Percentiles rank a stretch among this genome's conserved stretches.
Evolutionary conservation across 2,113 vertebrate species (phyloP).

Genomic region (Todiramphus chloris): DNA sequence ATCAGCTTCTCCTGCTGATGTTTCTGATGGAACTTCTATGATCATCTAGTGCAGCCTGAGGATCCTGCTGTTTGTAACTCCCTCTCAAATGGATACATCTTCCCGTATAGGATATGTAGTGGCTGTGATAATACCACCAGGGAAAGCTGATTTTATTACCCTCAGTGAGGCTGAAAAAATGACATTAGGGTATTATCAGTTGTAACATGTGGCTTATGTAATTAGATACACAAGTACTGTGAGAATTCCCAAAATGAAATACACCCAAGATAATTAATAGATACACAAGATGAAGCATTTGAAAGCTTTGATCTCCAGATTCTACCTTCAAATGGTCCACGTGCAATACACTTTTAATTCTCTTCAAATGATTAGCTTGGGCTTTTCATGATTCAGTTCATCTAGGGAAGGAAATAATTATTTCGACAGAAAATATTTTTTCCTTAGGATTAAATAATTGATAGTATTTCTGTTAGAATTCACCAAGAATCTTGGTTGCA

Average conservation of each 20-base stretch:
- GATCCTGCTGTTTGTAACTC: not conserved
- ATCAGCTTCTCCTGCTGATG: not conserved
- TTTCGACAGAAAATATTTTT: not conserved
- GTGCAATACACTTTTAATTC: not conserved
- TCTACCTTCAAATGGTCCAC: not conserved
- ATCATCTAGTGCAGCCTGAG: not conserved
- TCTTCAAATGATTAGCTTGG: not conserved
- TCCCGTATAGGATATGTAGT: not conserved
- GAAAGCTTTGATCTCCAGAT: not conserved
- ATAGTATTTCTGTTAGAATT: not conserved
- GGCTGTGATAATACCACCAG: not conserved
- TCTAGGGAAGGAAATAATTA: not conserved
- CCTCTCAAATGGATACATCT: not conserved
- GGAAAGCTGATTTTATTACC: not conserved
- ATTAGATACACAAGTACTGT: not conserved
- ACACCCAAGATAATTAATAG: not conserved
- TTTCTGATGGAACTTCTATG: not conserved
- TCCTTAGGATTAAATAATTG: not conserved
- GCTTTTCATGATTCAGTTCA: not conserved
- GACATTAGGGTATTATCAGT: not conserved
- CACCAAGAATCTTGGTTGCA: not conserved
- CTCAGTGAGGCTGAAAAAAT: not conserved
- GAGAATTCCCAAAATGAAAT: constrained; percentile 15
- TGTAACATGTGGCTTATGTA: not conserved
- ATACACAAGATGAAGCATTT: not conserved